phyloP scores from a whole-genome alignment of 2,888 invertebrate species.

The Teleogryllus oceanicus region DNA sequence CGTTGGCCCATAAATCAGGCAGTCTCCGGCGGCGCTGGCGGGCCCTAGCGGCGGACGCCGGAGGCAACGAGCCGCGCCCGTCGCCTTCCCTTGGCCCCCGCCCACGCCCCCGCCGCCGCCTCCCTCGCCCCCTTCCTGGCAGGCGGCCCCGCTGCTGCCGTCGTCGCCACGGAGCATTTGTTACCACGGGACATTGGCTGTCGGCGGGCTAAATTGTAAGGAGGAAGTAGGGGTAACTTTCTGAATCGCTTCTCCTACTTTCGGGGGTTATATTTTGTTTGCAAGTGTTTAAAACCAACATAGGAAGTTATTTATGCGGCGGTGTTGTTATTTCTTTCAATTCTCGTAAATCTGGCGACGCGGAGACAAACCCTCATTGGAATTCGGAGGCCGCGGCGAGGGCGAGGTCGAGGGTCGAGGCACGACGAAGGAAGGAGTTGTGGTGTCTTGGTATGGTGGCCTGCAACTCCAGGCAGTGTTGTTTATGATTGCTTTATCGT shows the following conservation, averaged over 20 bases:
- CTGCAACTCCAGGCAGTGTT: no score
- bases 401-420: no score
- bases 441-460: no score
- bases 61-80: neutral
- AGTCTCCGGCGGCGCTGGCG: neutral
- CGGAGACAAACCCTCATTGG: neutral
- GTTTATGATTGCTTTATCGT: no score
- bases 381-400: neutral
- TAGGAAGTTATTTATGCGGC: slow-evolving; percentile 18
- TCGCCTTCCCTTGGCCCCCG: neutral
- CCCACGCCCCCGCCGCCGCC: neutral
- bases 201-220: slow-evolving; percentile 9
- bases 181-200: slow-evolving; percentile 18
- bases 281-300: slow-evolving; percentile 18
- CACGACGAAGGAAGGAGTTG: no score
- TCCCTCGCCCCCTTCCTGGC: neutral
- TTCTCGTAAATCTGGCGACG: slow-evolving; percentile 9
- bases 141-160: neutral
- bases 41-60: slow-evolving; percentile 7
- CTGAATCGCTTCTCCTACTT: slow-evolving; percentile 1
- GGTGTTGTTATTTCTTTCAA: neutral
- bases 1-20: neutral
- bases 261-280: slow-evolving; percentile 2
- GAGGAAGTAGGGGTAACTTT: slow-evolving; percentile 18
- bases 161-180: neutral